phyloP scores from a whole-genome alignment of 1,140 invertebrate genomes.

The Laupala kohalensis region DNA sequence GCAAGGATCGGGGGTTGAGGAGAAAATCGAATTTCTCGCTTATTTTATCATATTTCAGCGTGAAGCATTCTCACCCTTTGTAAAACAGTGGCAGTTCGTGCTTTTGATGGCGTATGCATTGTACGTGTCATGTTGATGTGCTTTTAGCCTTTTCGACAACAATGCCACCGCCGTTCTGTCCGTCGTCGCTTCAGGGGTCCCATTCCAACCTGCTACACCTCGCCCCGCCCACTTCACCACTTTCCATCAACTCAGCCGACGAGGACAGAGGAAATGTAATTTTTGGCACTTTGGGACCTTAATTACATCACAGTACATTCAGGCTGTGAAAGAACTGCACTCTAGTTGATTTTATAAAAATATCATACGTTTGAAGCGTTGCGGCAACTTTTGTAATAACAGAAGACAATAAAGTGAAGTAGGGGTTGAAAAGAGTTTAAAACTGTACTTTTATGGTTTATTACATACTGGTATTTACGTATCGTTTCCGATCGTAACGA shows the following conservation, averaged over 20 bases:
- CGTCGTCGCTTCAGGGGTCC: no score
- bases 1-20: background rate
- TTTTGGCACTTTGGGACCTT: slow-evolving; percentile 9
- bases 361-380: background rate
- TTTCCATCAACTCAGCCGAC: background rate
- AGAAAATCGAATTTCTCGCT: slow-evolving; percentile 6
- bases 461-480: no score
- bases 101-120: slow-evolving; percentile 7
- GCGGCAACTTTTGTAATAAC: no score
- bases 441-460: no score
- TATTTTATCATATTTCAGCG: slow-evolving; percentile 7
- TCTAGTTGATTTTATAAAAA: background rate
- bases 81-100: slow-evolving; percentile 1
- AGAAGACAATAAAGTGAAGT: background rate
- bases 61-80: background rate
- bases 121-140: slow-evolving; percentile 5
- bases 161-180: background rate
- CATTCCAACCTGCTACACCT: no score
- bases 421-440: no score
- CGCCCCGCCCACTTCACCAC: background rate
- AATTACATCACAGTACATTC: slow-evolving; percentile 8
- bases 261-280: slow-evolving; percentile 5
- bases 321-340: background rate
- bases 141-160: slow-evolving; percentile 9
- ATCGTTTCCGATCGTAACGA: no score